These are phyloP conservation scores for Gobionotothen gibberifrons DNA, from an alignment of 2,797 vertebrate genomes.

Conservation along the genomic window DNA sequence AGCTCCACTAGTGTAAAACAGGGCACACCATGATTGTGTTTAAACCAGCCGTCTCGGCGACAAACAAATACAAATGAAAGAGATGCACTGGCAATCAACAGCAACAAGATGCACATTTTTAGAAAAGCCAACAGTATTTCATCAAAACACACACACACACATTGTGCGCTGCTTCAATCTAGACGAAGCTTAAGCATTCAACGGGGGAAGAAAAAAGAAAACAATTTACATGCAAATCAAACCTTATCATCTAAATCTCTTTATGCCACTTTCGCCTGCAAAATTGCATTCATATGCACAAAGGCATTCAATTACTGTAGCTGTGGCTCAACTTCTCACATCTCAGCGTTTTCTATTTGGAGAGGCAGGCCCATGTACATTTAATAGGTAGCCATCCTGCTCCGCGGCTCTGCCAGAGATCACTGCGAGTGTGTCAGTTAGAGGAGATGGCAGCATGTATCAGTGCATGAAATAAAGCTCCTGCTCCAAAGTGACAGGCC, in stretches of 20 bases:
- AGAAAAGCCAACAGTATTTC: slow-evolving; percentile 40
- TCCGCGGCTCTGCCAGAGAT: slow-evolving; percentile 69
- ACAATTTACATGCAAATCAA: slow-evolving; percentile 89
- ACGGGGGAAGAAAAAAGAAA: slow-evolving; percentile 69
- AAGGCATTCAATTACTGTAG: slow-evolving; percentile 81
- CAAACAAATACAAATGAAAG: slow-evolving; percentile 59
- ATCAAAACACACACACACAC: slow-evolving; percentile 48
- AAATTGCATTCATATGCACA: slow-evolving; percentile 83
- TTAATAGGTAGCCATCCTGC: slow-evolving; percentile 79
- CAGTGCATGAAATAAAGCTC: slow-evolving; percentile 85
- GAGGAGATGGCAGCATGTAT: slow-evolving; percentile 83
- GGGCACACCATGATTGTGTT: slow-evolving; percentile 30
- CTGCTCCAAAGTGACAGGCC: slow-evolving; percentile 80
- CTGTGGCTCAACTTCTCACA: slow-evolving; percentile 77
- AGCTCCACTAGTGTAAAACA: slow-evolving; percentile 37
- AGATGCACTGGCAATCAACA: slow-evolving; percentile 53
- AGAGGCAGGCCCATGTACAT: slow-evolving; percentile 79
- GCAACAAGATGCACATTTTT: slow-evolving; percentile 40
- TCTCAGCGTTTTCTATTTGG: slow-evolving; percentile 77
- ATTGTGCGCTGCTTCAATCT: slow-evolving; percentile 50
- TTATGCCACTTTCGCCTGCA: slow-evolving; percentile 74
- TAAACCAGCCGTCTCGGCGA: slow-evolving; percentile 49
- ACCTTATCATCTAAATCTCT: slow-evolving; percentile 84
- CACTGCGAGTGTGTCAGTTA: slow-evolving; percentile 74
- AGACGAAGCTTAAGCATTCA: slow-evolving; percentile 66